phyloP scores from a whole-genome alignment of 2,888 invertebrate species.

The Mimachlamys varia region DNA sequence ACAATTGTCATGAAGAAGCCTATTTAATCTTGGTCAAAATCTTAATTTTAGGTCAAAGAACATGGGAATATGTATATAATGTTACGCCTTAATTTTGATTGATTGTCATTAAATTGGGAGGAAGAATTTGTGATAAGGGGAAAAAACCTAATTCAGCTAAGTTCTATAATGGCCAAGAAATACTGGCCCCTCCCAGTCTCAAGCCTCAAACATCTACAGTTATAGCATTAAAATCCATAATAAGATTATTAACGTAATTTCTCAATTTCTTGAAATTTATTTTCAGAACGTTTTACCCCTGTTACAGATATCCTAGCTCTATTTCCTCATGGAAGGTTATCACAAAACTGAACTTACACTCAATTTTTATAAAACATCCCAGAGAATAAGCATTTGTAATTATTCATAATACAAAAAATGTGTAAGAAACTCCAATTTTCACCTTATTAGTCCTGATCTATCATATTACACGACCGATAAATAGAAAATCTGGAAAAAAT shows the following conservation, averaged over 20 bases:
- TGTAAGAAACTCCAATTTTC: background rate
- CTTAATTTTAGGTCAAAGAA: no score
- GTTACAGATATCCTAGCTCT: background rate
- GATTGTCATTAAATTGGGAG: no score
- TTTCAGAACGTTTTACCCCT: background rate
- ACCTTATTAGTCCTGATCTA: background rate
- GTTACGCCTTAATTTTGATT: no score
- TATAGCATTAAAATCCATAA: background rate
- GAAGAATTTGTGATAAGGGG: no score
- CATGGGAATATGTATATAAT: background rate
- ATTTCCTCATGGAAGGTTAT: background rate
- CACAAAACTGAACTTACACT: background rate
- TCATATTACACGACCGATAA: constrained; percentile 3
- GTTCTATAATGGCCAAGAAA: no score
- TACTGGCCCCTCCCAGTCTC: background rate
- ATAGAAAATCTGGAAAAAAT: constrained; percentile 3
- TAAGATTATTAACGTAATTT: background rate
- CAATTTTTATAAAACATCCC: background rate
- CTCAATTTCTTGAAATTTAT: background rate
- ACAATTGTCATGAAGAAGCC: no score
- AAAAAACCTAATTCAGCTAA: no score
- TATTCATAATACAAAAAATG: background rate
- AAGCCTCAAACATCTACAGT: background rate
- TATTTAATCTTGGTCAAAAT: no score
- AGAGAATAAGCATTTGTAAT: background rate